Percentiles rank a stretch among this genome's conserved stretches.
Evolutionary conservation across 1,140 invertebrate genomes (phyloP).

Genomic region (Aphelenchoides avenae): DNA sequence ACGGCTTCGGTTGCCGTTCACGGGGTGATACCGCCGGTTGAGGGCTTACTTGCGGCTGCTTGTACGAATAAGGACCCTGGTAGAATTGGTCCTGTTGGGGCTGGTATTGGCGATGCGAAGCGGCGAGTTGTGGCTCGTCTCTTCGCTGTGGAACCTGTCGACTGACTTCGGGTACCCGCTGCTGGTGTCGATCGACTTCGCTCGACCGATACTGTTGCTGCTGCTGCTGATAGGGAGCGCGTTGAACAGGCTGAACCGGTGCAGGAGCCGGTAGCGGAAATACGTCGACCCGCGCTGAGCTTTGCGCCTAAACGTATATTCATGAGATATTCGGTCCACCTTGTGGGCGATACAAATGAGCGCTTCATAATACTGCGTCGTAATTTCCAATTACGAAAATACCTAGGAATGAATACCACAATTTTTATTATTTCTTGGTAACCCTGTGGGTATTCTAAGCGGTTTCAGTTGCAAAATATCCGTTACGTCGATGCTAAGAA

Average conservation of each 20-base stretch:
- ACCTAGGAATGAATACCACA: no score
- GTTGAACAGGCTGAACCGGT: background rate
- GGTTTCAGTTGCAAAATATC: no score
- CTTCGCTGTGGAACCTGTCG: background rate
- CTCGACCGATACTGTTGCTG: conserved; percentile 3
- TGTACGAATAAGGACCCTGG: background rate
- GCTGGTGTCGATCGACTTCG: background rate
- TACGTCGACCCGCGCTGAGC: conserved; percentile 53
- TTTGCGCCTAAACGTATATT: conserved; percentile 52
- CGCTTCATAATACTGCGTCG: no score
- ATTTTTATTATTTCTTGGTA: no score
- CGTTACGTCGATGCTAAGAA: no score
- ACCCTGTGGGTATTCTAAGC: no score
- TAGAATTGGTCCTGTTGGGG: background rate
- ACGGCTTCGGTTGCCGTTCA: background rate
- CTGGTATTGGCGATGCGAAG: background rate
- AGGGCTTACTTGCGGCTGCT: background rate
- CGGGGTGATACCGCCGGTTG: background rate
- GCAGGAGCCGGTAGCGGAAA: conserved; percentile 38
- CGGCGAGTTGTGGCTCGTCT: conserved; percentile 1
- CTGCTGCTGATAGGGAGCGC: conserved; percentile 3
- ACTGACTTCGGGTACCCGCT: background rate
- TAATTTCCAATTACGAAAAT: no score
- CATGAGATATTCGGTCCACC: no score
- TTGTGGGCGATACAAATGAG: no score